Evolutionary conservation across 2,888 invertebrate species (phyloP).

Genomic region (Aporophyla lueneburgensis): DNA sequence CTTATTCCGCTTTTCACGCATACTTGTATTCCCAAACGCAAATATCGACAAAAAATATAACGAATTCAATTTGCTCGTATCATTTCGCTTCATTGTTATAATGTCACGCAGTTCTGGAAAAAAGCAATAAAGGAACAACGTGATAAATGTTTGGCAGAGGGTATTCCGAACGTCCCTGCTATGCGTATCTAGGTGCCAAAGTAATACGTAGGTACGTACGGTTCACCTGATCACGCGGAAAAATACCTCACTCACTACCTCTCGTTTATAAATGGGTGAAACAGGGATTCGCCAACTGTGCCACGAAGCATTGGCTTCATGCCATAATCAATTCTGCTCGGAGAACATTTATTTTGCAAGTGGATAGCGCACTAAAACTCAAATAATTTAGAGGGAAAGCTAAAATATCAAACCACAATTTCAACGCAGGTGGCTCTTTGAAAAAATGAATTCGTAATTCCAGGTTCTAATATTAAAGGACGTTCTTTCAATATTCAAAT

Average conservation of each 20-base stretch:
- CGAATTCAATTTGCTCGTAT: constrained; percentile 36
- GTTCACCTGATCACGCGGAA: constrained; percentile 55
- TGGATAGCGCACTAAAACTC: constrained; percentile 56
- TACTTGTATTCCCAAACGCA: background rate
- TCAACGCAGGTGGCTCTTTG: constrained; percentile 13
- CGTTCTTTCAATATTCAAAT: constrained; percentile 14
- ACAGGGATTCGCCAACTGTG: constrained; percentile 68
- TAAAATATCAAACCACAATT: constrained; percentile 47
- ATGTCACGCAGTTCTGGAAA: constrained; percentile 23
- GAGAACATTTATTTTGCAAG: constrained; percentile 60
- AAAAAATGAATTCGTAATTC: constrained; percentile 18
- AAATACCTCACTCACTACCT: constrained; percentile 54
- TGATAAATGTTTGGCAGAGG: constrained; percentile 48
- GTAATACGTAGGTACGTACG: constrained; percentile 46
- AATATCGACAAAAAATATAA: constrained; percentile 5
- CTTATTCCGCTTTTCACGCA: background rate
- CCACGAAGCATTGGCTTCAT: constrained; percentile 65
- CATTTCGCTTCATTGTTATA: constrained; percentile 35
- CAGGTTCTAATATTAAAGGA: background rate
- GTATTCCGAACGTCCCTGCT: constrained; percentile 35
- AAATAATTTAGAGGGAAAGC: constrained; percentile 50
- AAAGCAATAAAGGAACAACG: constrained; percentile 50
- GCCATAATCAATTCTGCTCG: constrained; percentile 72
- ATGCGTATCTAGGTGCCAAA: constrained; percentile 38
- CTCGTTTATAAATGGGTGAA: constrained; percentile 60